A percentile compares a stretch with the other conserved stretches of the same genome.
These are phyloP conservation scores for Enoplosus armatus DNA, from an alignment of 2,797 vertebrate genomes.

Conservation along the genomic window DNA sequence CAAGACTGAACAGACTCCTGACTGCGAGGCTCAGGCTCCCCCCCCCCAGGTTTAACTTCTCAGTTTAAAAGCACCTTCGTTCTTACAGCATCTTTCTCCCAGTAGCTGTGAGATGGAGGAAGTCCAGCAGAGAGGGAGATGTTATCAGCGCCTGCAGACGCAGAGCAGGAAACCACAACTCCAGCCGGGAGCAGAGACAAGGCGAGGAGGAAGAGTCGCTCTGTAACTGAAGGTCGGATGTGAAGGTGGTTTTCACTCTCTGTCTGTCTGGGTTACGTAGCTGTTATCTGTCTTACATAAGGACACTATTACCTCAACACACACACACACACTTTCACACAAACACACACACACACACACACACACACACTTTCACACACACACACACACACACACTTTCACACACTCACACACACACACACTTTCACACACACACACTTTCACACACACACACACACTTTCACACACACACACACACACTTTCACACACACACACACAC, in stretches of 20 bases:
- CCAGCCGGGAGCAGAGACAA: conserved; percentile 66
- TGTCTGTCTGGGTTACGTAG: conserved; percentile 52
- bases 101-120: conserved; percentile 74
- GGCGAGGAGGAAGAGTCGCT: conserved; percentile 61
- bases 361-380: too few species aligned
- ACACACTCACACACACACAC: too few species aligned
- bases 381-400: too few species aligned
- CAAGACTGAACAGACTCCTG: too few species aligned
- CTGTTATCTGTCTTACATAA: conserved; percentile 68
- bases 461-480: too few species aligned
- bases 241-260: conserved; percentile 46
- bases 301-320: conserved; percentile 39
- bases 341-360: conserved; percentile 5
- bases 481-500: too few species aligned
- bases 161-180: conserved; percentile 87
- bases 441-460: too few species aligned
- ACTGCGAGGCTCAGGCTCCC: neutral
- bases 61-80: neutral
- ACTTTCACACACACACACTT: too few species aligned
- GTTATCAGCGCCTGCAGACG: conserved; percentile 89
- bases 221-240: conserved; percentile 62
- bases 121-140: conserved; percentile 86
- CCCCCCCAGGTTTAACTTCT: neutral
- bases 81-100: conserved; percentile 29
- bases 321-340: conserved; percentile 28